Conservation (phyloP, 2,113 vertebrate genomes). For the Rafetus swinhoei region DNA sequence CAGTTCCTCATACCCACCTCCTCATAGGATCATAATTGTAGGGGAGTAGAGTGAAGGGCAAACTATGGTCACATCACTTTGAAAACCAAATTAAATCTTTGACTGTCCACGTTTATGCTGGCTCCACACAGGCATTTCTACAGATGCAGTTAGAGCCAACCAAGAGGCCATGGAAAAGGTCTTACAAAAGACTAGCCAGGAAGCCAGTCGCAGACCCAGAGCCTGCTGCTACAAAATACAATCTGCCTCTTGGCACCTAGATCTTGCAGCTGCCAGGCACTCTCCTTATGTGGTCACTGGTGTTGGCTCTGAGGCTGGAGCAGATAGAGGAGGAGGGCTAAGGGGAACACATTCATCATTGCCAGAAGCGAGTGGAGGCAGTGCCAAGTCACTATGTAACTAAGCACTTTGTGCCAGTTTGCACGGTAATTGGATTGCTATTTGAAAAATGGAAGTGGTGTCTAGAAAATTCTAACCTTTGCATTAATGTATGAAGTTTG, state of each 20-base stretch:
- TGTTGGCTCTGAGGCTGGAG: slow-evolving; percentile 65
- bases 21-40: slow-evolving; percentile 54
- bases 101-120: slow-evolving; percentile 60
- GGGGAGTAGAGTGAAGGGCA: slow-evolving; percentile 58
- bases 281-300: slow-evolving; percentile 72
- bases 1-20: slow-evolving; percentile 65
- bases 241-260: slow-evolving; percentile 74
- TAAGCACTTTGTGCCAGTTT: slow-evolving; percentile 75
- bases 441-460: slow-evolving; percentile 76
- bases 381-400: slow-evolving; percentile 79
- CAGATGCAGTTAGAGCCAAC: slow-evolving; percentile 62
- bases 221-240: slow-evolving; percentile 41
- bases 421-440: slow-evolving; percentile 78
- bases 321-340: slow-evolving; percentile 59
- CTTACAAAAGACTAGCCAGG: slow-evolving; percentile 67
- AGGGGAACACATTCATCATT: slow-evolving; percentile 75
- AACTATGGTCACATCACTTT: slow-evolving; percentile 61
- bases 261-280: slow-evolving; percentile 76
- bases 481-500: background rate
- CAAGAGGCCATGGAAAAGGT: slow-evolving; percentile 67
- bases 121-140: slow-evolving; percentile 68
- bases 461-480: slow-evolving; percentile 59
- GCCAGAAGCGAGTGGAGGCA: slow-evolving; percentile 51
- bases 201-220: slow-evolving; percentile 57
- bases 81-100: slow-evolving; percentile 33